Base-by-base conservation (phyloP, 92 coral and sea anemone genomes). In the Parazoanthus darwini region DNA sequence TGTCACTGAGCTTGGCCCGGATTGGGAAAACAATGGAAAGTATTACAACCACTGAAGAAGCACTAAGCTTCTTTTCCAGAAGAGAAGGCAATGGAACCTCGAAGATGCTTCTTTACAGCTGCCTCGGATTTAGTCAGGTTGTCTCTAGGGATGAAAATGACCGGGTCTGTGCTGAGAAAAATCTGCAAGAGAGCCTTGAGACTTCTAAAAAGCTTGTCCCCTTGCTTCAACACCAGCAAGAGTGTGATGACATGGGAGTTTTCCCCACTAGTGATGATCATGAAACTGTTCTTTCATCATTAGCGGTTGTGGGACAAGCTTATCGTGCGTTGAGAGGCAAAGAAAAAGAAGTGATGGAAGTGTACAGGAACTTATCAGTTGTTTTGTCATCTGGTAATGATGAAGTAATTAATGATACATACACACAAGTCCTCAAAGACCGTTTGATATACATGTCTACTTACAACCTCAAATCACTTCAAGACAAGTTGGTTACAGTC, bases 261-360 rank as follows among this genome's bases (percentile, higher is more conserved):
- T 54, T 54, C 14, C 59, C 59, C 59, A 54, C 59, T 7, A 29
- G 0, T 23, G 39, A 18, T 44, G 66, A 50, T 11, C 23, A 11
- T 23, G 59, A 51, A 9, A 4, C 66, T 48, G 26, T 71, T 43
- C 63, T 48, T 5, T 67, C 86, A 39, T 70, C 86, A 83, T 71
- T 83, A 46, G 58, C 78, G 25, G 38, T 83, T 42, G 25, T 44
- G 37, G 86, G 25, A 43, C 78, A 83, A 83, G 76, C 86, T 68
- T 83, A 18, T 26, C 35, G 13, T 44, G 11, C 48, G 25, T 7
- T 83, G 58, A 25, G n/a, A 15, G 35, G n/a, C 77, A 83, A 70
- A 68, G 77, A 83, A 22, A 83, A 15, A 44, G 77, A 83, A 46
- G 73, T 83, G 16, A 43, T 68, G 42, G 43, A 67, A 4, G 44